phyloP scores from a whole-genome alignment of 92 coral and sea anemone genomes.

The Bergia sp. region DNA sequence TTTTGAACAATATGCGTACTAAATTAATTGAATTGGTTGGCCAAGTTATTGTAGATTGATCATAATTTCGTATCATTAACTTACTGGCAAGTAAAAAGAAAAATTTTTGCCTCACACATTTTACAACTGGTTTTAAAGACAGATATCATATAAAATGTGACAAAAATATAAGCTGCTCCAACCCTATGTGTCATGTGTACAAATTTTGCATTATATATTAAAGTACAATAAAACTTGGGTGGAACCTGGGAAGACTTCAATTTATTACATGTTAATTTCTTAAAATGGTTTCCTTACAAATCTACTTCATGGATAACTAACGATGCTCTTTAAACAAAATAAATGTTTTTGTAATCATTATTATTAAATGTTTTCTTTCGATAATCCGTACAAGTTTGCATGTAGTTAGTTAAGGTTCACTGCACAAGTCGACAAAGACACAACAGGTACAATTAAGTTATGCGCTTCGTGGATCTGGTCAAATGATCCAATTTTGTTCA shows the following conservation, averaged over 20 bases:
- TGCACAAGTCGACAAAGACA: background rate
- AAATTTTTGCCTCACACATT: too few species aligned
- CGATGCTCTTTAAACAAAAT: background rate
- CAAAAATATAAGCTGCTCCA: too few species aligned
- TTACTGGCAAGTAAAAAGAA: background rate
- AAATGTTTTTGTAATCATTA: background rate
- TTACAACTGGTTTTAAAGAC: background rate
- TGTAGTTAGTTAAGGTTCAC: background rate
- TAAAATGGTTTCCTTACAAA: too few species aligned
- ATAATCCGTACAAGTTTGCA: background rate
- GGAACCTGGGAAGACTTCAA: background rate
- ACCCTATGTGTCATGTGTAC: background rate
- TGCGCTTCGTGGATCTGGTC: background rate
- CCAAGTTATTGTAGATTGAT: background rate
- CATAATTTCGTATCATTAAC: background rate
- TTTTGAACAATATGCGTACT: background rate
- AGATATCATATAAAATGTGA: too few species aligned
- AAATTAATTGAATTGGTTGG: background rate
- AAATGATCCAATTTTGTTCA: background rate
- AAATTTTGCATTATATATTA: background rate
- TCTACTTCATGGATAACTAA: background rate
- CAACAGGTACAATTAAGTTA: background rate
- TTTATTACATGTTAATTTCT: too few species aligned
- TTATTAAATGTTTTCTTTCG: background rate
- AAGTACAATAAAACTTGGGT: too few species aligned